phyloP scores from a whole-genome alignment of 2,113 vertebrate genomes.

The Emydocephalus ijimae region DNA sequence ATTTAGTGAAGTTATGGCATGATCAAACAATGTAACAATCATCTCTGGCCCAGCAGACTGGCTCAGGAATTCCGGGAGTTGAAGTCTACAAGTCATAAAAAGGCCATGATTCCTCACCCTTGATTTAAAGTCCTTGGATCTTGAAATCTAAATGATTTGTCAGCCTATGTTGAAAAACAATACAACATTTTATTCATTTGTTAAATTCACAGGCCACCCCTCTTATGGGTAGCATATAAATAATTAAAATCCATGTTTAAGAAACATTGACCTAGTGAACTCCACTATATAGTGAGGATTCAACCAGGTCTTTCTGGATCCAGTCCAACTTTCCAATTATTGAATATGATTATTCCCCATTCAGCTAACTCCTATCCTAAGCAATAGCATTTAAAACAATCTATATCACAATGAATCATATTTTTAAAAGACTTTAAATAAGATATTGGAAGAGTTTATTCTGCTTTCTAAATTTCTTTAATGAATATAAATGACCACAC shows the following conservation, averaged over 20 bases:
- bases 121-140: not conserved
- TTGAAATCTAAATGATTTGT: not conserved
- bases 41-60: not conserved
- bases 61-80: not conserved
- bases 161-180: not conserved
- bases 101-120: not conserved
- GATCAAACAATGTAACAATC: not conserved
- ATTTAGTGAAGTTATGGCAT: not conserved
- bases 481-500: not conserved
- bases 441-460: not conserved
- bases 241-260: not conserved
- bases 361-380: not conserved
- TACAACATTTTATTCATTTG: not conserved
- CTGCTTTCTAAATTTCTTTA: not conserved
- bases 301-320: not conserved
- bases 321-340: not conserved
- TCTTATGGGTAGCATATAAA: not conserved
- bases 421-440: not conserved
- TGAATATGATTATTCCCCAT: not conserved
- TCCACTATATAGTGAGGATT: not conserved
- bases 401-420: not conserved
- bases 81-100: not conserved
- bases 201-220: not conserved
- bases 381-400: not conserved
- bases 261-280: not conserved